Evolutionary conservation across 1,140 invertebrate species (phyloP).

Genomic region (Gonioctena quinquepunctata): DNA sequence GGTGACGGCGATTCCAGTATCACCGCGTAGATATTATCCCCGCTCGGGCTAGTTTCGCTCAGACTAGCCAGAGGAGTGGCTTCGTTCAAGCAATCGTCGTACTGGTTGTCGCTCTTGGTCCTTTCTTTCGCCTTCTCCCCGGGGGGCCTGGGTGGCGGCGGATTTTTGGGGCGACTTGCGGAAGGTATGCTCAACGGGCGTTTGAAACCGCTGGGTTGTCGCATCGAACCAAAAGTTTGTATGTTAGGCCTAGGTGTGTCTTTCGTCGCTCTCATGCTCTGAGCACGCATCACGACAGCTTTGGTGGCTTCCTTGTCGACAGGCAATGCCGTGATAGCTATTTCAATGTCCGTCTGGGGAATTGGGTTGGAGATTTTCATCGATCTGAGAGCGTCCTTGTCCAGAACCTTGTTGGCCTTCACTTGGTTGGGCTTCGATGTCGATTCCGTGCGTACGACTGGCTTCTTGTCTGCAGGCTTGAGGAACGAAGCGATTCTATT

Average conservation of each 20-base stretch:
- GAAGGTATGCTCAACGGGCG: slow-evolving; percentile 72
- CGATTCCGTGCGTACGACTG: slow-evolving; percentile 56
- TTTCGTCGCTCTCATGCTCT: slow-evolving; percentile 72
- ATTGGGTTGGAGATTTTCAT: slow-evolving; percentile 83
- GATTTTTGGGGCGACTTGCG: slow-evolving; percentile 64
- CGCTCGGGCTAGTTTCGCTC: slow-evolving; percentile 63
- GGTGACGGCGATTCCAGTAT: slow-evolving; percentile 73
- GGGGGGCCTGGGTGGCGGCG: slow-evolving; percentile 67
- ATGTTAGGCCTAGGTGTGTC: slow-evolving; percentile 63
- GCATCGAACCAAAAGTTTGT: slow-evolving; percentile 81
- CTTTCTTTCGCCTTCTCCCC: slow-evolving; percentile 34
- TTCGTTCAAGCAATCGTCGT: slow-evolving; percentile 79
- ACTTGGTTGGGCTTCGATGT: slow-evolving; percentile 62
- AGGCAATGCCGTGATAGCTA: slow-evolving; percentile 62
- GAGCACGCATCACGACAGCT: slow-evolving; percentile 69
- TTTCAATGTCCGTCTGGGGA: slow-evolving; percentile 67
- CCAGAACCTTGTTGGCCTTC: slow-evolving; percentile 67
- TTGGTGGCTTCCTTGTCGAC: slow-evolving; percentile 59
- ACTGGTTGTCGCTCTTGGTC: slow-evolving; percentile 59
- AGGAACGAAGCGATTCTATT: slow-evolving; percentile 79
- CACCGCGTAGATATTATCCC: slow-evolving; percentile 83
- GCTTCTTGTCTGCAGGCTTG: slow-evolving; percentile 64
- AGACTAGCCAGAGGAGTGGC: slow-evolving; percentile 64
- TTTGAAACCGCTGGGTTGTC: slow-evolving; percentile 63
- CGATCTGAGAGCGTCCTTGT: slow-evolving; percentile 71